Percentiles rank a stretch among this genome's conserved stretches.
Evolutionary conservation across 2,888 invertebrate genomes (phyloP).

Genomic region (Pocota personata): DNA sequence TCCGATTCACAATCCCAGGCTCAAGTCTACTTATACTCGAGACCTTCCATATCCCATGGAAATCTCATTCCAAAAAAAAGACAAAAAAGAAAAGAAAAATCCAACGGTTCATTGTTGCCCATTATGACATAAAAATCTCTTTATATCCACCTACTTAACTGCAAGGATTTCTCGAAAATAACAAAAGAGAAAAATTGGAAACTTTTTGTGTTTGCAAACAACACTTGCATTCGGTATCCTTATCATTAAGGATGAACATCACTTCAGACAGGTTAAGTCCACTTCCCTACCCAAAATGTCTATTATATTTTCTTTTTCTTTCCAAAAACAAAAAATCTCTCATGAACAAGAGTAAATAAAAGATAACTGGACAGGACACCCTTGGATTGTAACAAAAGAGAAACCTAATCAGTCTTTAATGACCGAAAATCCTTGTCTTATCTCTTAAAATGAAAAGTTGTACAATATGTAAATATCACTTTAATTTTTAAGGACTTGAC

Average conservation of each 20-base stretch:
- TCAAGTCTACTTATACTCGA: not conserved
- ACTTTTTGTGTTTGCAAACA: not conserved
- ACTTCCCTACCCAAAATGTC: not conserved
- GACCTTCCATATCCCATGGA: not conserved
- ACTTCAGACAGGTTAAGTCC: constrained; percentile 19
- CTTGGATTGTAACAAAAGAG: not conserved
- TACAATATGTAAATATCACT: too few relatives aligned
- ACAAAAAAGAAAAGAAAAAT: not conserved
- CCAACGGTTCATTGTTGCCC: not conserved
- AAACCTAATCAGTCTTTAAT: not conserved
- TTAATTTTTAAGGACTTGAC: too few relatives aligned
- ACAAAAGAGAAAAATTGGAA: not conserved
- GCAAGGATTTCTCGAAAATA: not conserved
- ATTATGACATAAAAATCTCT: not conserved
- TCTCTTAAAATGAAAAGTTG: not conserved
- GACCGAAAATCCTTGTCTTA: not conserved
- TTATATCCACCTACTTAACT: not conserved
- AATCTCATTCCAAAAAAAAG: not conserved
- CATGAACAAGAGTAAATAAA: not conserved
- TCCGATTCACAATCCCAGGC: not conserved
- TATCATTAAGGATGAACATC: constrained; percentile 16
- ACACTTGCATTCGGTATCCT: constrained; percentile 18
- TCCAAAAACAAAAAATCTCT: not conserved
- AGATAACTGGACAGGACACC: not conserved
- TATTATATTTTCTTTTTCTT: not conserved